Evolutionary conservation across 2,113 vertebrate species (phyloP).

Genomic region (Trematocara zebra): DNA sequence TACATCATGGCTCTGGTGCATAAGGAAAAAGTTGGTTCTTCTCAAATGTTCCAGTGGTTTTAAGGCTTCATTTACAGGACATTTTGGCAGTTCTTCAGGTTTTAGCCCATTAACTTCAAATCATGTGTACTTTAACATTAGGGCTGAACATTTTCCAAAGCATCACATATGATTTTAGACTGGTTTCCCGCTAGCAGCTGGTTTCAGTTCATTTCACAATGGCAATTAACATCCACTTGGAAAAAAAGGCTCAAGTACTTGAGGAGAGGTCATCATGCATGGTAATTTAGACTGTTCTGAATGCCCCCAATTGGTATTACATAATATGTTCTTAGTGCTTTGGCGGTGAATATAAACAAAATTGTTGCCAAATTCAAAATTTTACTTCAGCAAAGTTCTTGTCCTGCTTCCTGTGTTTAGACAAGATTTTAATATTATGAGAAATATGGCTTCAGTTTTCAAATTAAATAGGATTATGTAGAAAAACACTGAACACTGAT

Average conservation of each 20-base stretch:
- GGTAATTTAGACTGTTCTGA: background rate
- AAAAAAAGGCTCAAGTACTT: background rate
- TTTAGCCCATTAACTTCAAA: background rate
- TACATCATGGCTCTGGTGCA: background rate
- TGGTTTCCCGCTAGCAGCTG: background rate
- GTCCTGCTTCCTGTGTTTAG: background rate
- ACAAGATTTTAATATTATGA: background rate
- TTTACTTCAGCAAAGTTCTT: background rate
- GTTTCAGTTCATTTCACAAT: background rate
- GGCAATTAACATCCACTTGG: background rate
- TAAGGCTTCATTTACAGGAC: background rate
- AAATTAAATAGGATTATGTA: background rate
- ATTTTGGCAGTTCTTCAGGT: background rate
- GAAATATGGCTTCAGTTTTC: background rate
- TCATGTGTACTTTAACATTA: background rate
- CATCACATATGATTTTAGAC: background rate
- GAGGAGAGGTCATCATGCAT: background rate
- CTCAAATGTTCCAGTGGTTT: constrained; percentile 1
- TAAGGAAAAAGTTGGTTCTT: background rate
- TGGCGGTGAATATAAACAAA: background rate
- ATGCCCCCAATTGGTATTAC: background rate
- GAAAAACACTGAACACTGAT: background rate
- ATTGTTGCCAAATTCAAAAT: background rate
- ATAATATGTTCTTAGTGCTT: background rate
- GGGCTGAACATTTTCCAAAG: background rate